Conservation (phyloP, 2,888 invertebrate genomes). For the Thysanoteuthis rhombus region DNA sequence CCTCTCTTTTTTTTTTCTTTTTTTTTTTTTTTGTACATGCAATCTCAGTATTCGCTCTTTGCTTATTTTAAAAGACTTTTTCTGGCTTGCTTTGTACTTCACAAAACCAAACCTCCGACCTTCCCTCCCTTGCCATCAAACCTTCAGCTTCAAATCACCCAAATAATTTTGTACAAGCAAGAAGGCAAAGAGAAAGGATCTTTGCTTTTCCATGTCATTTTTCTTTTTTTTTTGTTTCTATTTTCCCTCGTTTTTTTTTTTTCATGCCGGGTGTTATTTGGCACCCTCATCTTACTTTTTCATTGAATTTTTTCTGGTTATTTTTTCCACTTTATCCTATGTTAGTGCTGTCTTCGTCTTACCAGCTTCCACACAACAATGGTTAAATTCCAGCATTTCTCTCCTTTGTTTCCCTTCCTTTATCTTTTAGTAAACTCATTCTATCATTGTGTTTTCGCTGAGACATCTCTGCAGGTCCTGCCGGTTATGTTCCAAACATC, state of each 20-base stretch:
- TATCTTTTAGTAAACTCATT: background rate
- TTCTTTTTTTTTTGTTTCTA: too few species aligned
- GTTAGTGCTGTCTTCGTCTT: background rate
- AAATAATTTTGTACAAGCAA: background rate
- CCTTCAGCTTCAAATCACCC: background rate
- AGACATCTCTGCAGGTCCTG: background rate
- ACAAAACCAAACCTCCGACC: background rate
- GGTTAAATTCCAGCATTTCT: background rate
- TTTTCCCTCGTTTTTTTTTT: background rate
- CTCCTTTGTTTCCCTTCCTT: background rate
- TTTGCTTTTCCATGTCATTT: too few species aligned
- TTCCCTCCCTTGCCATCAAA: background rate
- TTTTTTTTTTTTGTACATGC: background rate
- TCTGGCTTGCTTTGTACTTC: background rate
- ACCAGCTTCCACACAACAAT: background rate
- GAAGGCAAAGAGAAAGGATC: background rate
- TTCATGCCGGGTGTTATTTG: background rate
- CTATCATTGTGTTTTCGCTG: background rate
- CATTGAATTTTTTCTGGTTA: background rate
- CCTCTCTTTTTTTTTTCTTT: too few species aligned
- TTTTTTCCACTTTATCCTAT: background rate
- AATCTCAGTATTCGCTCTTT: background rate
- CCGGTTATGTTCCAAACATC: background rate
- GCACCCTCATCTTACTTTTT: background rate
- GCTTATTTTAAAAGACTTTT: constrained; percentile 12